These are phyloP conservation scores for Miniopterus natalensis DNA, from an alignment of 2,113 vertebrate species.

Conservation along the genomic window DNA sequence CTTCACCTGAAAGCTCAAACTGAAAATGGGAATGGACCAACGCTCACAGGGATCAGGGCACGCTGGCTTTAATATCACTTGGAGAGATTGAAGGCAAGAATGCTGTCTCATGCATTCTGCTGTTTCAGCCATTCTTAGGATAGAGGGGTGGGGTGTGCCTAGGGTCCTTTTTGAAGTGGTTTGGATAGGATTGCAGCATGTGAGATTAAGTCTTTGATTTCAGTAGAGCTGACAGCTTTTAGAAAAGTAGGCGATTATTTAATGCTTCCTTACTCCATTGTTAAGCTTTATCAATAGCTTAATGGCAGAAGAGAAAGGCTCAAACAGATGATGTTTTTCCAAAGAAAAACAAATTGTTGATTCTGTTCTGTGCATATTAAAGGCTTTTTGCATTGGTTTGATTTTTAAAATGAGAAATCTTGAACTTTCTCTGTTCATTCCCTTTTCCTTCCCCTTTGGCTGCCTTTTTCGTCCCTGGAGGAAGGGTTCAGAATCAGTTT, in stretches of 20 bases:
- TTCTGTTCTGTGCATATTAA: conserved; percentile 63
- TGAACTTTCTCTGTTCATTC: conserved; percentile 34
- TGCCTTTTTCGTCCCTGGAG: not conserved
- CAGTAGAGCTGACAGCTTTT: conserved; percentile 17
- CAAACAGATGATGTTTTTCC: conserved; percentile 60
- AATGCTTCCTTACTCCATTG: conserved; percentile 63
- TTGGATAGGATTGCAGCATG: conserved; percentile 1
- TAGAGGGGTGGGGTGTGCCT: not conserved
- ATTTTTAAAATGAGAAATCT: conserved; percentile 65
- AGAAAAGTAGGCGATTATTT: conserved; percentile 66
- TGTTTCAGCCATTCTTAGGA: conserved; percentile 42
- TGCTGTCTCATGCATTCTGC: conserved; percentile 14
- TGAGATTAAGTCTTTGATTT: conserved; percentile 44
- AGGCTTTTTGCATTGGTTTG: conserved; percentile 70
- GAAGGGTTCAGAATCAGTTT: conserved; percentile 29
- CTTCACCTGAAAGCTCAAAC: not conserved
- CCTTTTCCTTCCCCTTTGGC: conserved; percentile 5
- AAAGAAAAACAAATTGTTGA: conserved; percentile 64
- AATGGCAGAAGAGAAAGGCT: conserved; percentile 61
- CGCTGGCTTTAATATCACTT: not conserved
- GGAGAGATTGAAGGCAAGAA: not conserved
- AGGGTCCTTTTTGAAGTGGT: conserved; percentile 32
- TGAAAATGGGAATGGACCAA: not conserved
- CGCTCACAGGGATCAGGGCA: not conserved
- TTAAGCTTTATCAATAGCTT: conserved; percentile 59